These are phyloP conservation scores for Brachyptera putata DNA, from an alignment of 2,888 invertebrate genomes.

Conservation along the genomic window DNA sequence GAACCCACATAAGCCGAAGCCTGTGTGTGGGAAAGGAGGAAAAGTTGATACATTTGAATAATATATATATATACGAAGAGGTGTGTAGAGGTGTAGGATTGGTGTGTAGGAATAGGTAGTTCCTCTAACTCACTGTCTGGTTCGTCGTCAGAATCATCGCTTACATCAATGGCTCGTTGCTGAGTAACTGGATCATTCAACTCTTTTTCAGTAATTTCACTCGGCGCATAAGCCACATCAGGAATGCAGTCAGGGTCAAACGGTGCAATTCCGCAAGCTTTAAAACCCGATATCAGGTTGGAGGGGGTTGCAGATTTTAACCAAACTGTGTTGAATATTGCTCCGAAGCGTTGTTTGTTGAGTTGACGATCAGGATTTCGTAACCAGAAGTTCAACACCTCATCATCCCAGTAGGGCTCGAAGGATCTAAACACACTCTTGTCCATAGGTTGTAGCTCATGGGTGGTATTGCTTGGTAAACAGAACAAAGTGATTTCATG, in stretches of 20 bases:
- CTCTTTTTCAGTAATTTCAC: constrained; percentile 10
- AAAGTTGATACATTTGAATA: too few relatives aligned
- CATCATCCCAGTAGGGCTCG: constrained; percentile 41
- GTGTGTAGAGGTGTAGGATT: too few relatives aligned
- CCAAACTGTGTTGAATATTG: constrained; percentile 30
- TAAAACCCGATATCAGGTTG: constrained; percentile 22
- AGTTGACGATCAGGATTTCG: constrained; percentile 35
- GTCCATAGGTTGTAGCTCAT: constrained; percentile 42
- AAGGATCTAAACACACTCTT: constrained; percentile 39
- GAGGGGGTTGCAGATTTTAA: constrained; percentile 16
- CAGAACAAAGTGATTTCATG: constrained; percentile 39
- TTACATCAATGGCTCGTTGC: too few relatives aligned
- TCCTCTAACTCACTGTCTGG: too few relatives aligned
- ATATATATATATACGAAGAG: too few relatives aligned
- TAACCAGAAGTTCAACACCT: constrained; percentile 39
- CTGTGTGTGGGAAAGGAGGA: too few relatives aligned
- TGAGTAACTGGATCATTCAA: too few relatives aligned
- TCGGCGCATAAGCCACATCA: constrained; percentile 37
- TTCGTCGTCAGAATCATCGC: too few relatives aligned
- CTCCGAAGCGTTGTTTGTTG: constrained; percentile 39
- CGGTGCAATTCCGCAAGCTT: constrained; percentile 37
- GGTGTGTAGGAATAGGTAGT: too few relatives aligned
- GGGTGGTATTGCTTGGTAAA: constrained; percentile 42
- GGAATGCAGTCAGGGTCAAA: constrained; percentile 38
- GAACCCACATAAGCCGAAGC: too few relatives aligned